Evolutionary conservation across 2,888 invertebrate species (phyloP), one percentile per base, ranked within the genome.

Genomic region (Drosophila paracracens): DNA sequence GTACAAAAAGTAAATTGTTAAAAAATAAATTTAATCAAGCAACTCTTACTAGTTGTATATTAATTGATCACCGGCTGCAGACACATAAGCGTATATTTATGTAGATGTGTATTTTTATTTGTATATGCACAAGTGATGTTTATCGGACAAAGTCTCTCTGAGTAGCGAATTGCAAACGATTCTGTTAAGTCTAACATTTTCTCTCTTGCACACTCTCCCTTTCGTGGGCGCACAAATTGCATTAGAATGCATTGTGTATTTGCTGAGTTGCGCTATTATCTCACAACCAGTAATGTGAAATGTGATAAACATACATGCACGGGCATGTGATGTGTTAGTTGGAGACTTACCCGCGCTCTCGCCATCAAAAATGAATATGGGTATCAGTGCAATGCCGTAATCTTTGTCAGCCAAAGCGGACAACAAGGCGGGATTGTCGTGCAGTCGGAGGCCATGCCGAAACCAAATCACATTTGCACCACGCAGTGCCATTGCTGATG

Each of bases 301-400:
- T n/a, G 4, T 21, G 36, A 40, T n/a, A 21, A 54, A 21, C 33
- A 53, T n/a, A 4, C 0, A 8, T 16, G 21, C 21, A 8, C 7
- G 16, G 21, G 2, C 29, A 27, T 16, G 11, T 16, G n/a, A 25
- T 27, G 21, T n/a, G 25, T n/a, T 31, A 11, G 16, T 31, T 54
- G 67, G 6, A 38, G 21, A 87, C 91, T 91, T 86, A 96, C 96
- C 96, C 81, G 96, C 96, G 76, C 95, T 95, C 91, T 95, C 95
- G n/a, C 96, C 96, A 92, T 96, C 96, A 88, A 96, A 96, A 79
- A 96, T 95, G 88, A 96, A 96, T 2, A 96, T 83, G 0, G 96
- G 95, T 80, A 95, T 95, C 82, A 96, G 93, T 16, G 85, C 88
- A 18, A 91, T 82, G 21, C 82, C 88, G 50, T 83, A 81, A 66